Evolutionary conservation across 2,113 vertebrate genomes (phyloP).

Genomic region (Mungos mungo): DNA sequence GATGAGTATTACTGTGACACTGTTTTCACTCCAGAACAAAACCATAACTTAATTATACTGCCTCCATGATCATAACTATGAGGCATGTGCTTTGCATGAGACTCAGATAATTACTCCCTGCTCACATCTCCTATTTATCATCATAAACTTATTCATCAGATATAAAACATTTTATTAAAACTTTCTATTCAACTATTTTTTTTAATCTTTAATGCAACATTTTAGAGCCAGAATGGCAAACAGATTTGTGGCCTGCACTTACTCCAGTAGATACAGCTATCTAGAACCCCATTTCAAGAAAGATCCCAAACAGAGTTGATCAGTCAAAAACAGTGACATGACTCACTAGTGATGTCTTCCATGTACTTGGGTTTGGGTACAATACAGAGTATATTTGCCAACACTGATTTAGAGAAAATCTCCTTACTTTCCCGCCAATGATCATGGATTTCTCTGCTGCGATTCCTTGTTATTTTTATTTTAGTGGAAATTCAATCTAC

Average conservation of each 20-base stretch:
- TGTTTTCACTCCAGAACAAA: slow-evolving; percentile 38
- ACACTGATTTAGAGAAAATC: not conserved
- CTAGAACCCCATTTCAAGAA: not conserved
- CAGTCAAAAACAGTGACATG: not conserved
- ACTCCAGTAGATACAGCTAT: not conserved
- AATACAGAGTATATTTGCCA: not conserved
- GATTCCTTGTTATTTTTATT: not conserved
- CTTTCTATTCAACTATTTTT: not conserved
- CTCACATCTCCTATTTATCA: slow-evolving; percentile 10
- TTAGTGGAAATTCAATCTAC: not conserved
- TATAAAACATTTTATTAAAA: slow-evolving; percentile 42
- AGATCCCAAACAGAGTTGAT: not conserved
- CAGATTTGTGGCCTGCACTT: not conserved
- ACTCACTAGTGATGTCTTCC: not conserved
- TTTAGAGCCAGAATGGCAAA: slow-evolving; percentile 43
- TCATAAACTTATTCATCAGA: slow-evolving; percentile 28
- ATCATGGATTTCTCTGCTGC: slow-evolving; percentile 6
- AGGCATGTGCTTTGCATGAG: slow-evolving; percentile 23
- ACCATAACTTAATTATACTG: slow-evolving; percentile 15
- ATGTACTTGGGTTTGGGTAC: not conserved
- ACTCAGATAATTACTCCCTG: slow-evolving; percentile 44
- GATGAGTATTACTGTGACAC: not conserved
- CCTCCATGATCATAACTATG: slow-evolving; percentile 2
- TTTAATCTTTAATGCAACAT: not conserved
- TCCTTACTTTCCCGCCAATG: slow-evolving; percentile 13